A percentile compares a stretch with the other conserved stretches of the same genome.
phyloP scores from a whole-genome alignment of 2,797 vertebrate genomes.

The Bovichtus diacanthus region DNA sequence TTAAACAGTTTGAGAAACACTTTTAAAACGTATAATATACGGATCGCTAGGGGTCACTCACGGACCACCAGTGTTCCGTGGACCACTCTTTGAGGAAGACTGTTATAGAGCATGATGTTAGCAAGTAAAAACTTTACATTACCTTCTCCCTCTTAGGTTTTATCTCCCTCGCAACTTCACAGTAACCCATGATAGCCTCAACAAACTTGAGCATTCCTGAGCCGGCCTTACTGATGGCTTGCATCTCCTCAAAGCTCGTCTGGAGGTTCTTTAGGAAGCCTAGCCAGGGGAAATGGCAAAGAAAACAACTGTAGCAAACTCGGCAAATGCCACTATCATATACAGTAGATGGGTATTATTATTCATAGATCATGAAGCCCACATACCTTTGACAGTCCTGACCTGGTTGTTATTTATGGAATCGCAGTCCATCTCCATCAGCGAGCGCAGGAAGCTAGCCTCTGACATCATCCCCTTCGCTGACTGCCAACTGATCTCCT shows the following conservation, averaged over 20 bases:
- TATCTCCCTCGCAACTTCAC: constrained; percentile 92
- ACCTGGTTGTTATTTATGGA: constrained; percentile 87
- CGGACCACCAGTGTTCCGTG: too few relatives aligned
- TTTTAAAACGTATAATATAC: too few relatives aligned
- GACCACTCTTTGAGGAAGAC: too few relatives aligned
- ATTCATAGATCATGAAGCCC: constrained; percentile 1
- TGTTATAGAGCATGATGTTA: not conserved
- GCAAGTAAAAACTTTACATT: not conserved
- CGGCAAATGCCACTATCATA: not conserved
- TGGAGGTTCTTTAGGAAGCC: constrained; percentile 91
- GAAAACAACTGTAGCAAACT: not conserved
- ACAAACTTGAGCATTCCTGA: constrained; percentile 97
- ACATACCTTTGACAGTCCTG: constrained; percentile 90
- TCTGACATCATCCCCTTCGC: constrained; percentile 99
- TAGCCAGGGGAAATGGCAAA: constrained; percentile 58
- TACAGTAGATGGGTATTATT: not conserved
- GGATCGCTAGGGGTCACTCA: too few relatives aligned
- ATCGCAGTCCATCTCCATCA: constrained; percentile 96
- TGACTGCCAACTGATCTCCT: constrained; percentile 94
- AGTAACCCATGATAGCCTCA: constrained; percentile 95
- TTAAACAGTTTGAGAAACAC: too few relatives aligned
- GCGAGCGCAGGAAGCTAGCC: constrained; percentile 91
- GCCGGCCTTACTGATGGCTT: constrained; percentile 94
- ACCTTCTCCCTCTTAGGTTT: constrained; percentile 98
- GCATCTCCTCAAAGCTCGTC: constrained; percentile 93